A percentile compares a stretch with the other conserved stretches of the same genome.
Evolutionary conservation across 2,888 invertebrate species (phyloP).

Genomic region (Hyppa rectilinea): DNA sequence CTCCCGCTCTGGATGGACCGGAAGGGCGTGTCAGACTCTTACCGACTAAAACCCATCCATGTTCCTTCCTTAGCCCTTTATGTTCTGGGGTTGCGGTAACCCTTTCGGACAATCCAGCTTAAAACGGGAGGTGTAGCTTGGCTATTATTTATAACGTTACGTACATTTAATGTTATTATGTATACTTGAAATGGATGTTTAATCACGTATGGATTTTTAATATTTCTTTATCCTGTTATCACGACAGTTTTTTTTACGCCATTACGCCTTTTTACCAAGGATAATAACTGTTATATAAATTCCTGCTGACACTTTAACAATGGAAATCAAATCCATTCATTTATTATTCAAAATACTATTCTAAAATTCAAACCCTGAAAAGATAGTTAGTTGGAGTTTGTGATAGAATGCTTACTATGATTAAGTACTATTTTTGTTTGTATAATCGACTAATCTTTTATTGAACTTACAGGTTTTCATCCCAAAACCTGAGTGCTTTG

Average conservation of each 20-base stretch:
- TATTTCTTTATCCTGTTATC: neutral
- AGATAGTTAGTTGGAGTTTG: constrained; percentile 15
- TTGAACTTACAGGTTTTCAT: neutral
- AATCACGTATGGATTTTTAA: neutral
- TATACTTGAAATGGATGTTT: constrained; percentile 3
- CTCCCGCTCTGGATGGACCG: too few species aligned
- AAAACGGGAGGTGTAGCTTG: too few species aligned
- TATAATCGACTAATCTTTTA: neutral
- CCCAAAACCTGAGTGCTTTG: neutral
- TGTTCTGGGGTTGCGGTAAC: too few species aligned
- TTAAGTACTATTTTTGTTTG: neutral
- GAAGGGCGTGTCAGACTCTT: too few species aligned
- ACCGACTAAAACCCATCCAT: too few species aligned
- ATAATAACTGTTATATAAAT: neutral
- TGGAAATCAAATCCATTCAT: constrained; percentile 23
- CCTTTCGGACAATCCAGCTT: too few species aligned
- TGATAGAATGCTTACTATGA: neutral
- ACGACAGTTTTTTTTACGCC: neutral
- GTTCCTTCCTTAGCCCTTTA: too few species aligned
- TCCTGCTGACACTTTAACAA: neutral
- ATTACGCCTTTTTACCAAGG: neutral
- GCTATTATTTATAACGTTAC: neutral
- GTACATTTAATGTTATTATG: neutral
- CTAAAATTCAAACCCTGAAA: constrained; percentile 22
- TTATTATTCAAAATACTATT: constrained; percentile 20